Conservation (phyloP, 2,113 vertebrate species). For the Erpornis zantholeuca region DNA sequence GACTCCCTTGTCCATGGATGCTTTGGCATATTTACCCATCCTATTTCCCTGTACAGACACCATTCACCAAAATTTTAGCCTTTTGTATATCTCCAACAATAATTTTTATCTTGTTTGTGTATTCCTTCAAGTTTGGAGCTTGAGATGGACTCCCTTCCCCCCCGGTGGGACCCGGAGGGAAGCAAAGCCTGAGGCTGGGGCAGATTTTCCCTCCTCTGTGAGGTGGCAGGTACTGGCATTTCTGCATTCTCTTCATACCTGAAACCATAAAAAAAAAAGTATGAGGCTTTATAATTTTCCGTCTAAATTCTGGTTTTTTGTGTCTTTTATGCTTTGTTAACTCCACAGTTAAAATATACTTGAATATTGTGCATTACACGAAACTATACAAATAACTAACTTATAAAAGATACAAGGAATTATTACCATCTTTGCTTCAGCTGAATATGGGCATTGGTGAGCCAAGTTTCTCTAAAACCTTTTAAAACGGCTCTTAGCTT, state of each 20-base stretch:
- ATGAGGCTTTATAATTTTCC: not conserved
- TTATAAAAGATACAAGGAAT: not conserved
- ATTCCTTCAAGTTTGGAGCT: not conserved
- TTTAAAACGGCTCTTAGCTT: not conserved
- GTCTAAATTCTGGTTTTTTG: not conserved
- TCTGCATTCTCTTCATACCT: not conserved
- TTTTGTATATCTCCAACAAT: not conserved
- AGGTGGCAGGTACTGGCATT: not conserved
- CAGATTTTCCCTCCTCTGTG: not conserved
- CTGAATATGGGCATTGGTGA: not conserved
- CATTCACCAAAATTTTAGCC: not conserved
- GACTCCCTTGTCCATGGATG: not conserved
- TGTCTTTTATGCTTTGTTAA: not conserved
- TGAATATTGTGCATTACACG: not conserved
- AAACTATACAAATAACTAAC: not conserved
- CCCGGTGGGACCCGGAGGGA: not conserved
- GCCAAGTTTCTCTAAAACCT: not conserved
- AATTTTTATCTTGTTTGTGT: not conserved
- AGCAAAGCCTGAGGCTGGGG: not conserved
- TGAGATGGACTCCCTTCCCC: not conserved
- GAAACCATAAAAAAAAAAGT: not conserved
- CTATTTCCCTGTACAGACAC: not conserved
- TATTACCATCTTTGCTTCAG: not conserved
- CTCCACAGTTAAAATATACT: not conserved
- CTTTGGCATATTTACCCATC: not conserved